Evolutionary conservation across 2,113 vertebrate genomes (phyloP).

Genomic region (Istiophorus platypterus): DNA sequence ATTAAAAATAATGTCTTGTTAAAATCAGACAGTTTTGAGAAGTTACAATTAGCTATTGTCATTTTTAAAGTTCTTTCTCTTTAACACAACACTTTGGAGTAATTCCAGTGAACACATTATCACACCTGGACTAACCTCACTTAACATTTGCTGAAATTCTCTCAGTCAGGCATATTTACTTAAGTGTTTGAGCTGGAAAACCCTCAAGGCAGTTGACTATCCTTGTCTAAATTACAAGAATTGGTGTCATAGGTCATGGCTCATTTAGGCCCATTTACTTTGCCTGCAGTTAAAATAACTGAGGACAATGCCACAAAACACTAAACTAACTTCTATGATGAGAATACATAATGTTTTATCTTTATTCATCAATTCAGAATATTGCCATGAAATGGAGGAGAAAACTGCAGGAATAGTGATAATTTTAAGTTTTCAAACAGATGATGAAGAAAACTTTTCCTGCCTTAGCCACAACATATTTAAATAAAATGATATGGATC

Average conservation of each 20-base stretch:
- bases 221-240: neutral
- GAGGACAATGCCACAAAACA: neutral
- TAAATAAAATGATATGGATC: neutral
- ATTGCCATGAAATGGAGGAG: neutral
- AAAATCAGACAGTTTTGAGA: neutral
- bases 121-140: neutral
- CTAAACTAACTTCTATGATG: neutral
- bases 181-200: neutral
- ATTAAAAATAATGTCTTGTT: neutral
- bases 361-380: slow-evolving; percentile 1
- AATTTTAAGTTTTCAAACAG: neutral
- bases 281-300: neutral
- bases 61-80: neutral
- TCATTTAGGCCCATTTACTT: slow-evolving; percentile 10
- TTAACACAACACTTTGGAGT: neutral
- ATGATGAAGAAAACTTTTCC: neutral
- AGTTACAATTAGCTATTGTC: neutral
- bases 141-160: neutral
- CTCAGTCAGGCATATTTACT: neutral
- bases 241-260: neutral
- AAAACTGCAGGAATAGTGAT: neutral
- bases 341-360: neutral
- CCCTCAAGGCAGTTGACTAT: neutral
- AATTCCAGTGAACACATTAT: neutral
- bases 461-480: neutral